Evolutionary conservation across 1,140 invertebrate species (phyloP).

Genomic region (Paramacrobiotus metropolitanus): DNA sequence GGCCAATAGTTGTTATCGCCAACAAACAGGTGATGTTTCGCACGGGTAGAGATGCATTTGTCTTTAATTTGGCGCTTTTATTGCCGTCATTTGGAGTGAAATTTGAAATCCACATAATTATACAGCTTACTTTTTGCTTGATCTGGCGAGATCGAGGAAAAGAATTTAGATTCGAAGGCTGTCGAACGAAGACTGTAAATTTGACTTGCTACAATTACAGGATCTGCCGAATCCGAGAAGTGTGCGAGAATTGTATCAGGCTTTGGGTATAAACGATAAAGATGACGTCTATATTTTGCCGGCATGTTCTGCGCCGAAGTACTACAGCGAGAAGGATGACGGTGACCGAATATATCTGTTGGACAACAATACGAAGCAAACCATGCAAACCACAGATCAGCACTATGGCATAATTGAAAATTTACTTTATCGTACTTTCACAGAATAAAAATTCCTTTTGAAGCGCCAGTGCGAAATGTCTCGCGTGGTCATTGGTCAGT

Average conservation of each 20-base stretch:
- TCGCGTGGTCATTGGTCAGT: too few species aligned
- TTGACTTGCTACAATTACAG: too few species aligned
- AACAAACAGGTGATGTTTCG: neutral
- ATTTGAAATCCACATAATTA: neutral
- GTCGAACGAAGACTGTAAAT: too few species aligned
- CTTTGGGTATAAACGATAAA: neutral
- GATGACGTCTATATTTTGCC: neutral
- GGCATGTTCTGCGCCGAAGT: neutral
- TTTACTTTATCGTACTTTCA: neutral
- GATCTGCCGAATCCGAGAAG: neutral
- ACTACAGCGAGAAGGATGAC: neutral
- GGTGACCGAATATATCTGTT: neutral
- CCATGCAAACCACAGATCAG: neutral
- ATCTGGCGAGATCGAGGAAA: neutral
- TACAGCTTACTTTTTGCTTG: neutral
- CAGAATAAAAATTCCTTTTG: neutral
- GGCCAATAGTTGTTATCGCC: neutral
- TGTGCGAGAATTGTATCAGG: neutral
- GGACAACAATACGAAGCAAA: too few species aligned
- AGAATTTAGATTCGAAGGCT: too few species aligned
- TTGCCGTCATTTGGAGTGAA: too few species aligned
- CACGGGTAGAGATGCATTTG: neutral
- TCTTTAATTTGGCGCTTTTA: too few species aligned
- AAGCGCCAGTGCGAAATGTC: too few species aligned
- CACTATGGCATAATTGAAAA: neutral